These are phyloP conservation scores for Boloria euphrosyne DNA, from an alignment of 2,888 invertebrate species.

Conservation along the genomic window DNA sequence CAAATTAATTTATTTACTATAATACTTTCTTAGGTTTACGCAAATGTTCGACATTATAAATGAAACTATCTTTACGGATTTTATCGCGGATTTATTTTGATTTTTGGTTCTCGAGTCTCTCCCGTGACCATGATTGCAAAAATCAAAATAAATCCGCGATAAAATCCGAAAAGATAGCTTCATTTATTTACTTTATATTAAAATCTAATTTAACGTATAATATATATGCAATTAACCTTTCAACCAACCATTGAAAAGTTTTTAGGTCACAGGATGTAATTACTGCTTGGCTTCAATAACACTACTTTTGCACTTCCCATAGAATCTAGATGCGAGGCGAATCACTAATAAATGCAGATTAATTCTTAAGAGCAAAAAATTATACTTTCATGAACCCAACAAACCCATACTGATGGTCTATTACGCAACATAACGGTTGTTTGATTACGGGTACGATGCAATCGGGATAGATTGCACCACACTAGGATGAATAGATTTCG, in stretches of 20 bases:
- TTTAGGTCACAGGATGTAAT: constrained; percentile 37
- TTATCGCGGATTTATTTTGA: too few relatives aligned
- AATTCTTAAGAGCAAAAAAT: constrained; percentile 38
- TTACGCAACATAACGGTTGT: constrained; percentile 22
- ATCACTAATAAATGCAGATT: constrained; percentile 38
- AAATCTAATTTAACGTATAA: not conserved
- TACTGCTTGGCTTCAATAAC: constrained; percentile 16
- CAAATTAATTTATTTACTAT: too few relatives aligned
- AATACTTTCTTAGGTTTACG: too few relatives aligned
- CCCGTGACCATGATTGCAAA: too few relatives aligned
- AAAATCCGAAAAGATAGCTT: too few relatives aligned
- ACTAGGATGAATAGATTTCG: constrained; percentile 16
- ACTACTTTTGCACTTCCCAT: constrained; percentile 28
- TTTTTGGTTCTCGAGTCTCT: too few relatives aligned
- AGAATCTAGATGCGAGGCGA: constrained; percentile 9
- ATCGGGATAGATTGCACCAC: constrained; percentile 13
- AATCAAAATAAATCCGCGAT: too few relatives aligned
- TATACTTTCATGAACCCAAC: constrained; percentile 41
- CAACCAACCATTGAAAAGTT: constrained; percentile 14
- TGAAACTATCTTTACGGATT: too few relatives aligned
- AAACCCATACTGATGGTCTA: constrained; percentile 16
- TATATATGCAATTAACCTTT: constrained; percentile 21
- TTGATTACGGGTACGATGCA: constrained; percentile 7
- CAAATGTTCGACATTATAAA: too few relatives aligned
- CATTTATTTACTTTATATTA: not conserved